Conservation (phyloP, 2,888 invertebrate species). For the Himalopsyche anomala region DNA sequence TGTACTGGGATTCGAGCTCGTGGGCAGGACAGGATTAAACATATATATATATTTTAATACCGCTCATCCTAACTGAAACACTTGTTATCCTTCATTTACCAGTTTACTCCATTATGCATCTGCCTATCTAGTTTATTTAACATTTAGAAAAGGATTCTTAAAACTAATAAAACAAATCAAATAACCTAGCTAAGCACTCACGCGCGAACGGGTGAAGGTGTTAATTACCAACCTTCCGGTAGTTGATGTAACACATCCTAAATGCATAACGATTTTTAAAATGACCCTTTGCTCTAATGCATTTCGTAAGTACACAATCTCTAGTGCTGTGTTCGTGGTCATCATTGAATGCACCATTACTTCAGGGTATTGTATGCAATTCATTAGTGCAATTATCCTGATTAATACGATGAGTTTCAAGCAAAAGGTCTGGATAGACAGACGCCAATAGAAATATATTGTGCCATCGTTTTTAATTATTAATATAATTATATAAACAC, state of each 20-base stretch:
- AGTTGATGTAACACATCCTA: not conserved
- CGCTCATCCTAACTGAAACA: not conserved
- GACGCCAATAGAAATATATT: too few relatives aligned
- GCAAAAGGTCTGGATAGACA: too few relatives aligned
- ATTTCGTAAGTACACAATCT: too few relatives aligned
- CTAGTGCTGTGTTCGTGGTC: too few relatives aligned
- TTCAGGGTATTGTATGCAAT: too few relatives aligned
- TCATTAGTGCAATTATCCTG: too few relatives aligned
- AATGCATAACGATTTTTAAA: constrained; percentile 25
- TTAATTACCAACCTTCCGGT: constrained; percentile 19
- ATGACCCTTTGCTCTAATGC: not conserved
- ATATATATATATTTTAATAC: not conserved
- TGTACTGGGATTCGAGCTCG: too few relatives aligned
- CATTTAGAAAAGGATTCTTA: not conserved
- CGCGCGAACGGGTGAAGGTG: constrained; percentile 12
- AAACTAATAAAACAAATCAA: constrained; percentile 27
- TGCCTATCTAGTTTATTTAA: constrained; percentile 1
- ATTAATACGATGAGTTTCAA: too few relatives aligned
- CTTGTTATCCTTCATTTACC: not conserved
- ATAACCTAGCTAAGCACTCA: not conserved
- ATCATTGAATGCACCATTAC: too few relatives aligned
- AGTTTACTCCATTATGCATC: not conserved
- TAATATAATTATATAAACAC: too few relatives aligned
- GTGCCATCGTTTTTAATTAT: too few relatives aligned
- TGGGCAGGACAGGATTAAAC: too few relatives aligned